These are phyloP conservation scores for Pelosia muscerda DNA, from an alignment of 2,888 invertebrate species.

Conservation along the genomic window DNA sequence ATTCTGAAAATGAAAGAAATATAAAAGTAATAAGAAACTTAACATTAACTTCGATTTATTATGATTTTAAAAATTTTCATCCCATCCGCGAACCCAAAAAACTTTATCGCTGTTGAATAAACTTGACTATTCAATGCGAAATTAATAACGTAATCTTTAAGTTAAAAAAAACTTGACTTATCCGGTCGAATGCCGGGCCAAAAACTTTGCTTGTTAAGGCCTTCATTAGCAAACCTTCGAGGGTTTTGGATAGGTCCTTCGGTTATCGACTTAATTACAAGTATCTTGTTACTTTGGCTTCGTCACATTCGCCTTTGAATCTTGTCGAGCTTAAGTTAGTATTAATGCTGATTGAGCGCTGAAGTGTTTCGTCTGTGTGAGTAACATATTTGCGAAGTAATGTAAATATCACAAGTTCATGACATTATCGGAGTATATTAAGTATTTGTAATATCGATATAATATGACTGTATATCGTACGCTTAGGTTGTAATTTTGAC, in stretches of 20 bases:
- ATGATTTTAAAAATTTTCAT: conserved; percentile 5
- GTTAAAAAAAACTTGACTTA: conserved; percentile 51
- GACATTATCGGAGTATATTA: neutral
- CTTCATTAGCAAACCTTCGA: conserved; percentile 64
- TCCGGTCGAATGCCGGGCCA: conserved; percentile 49
- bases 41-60: conserved; percentile 7
- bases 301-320: conserved; percentile 40
- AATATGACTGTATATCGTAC: neutral
- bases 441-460: neutral
- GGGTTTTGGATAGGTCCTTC: conserved; percentile 54
- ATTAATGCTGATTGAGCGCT: conserved; percentile 20
- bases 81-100: conserved; percentile 19
- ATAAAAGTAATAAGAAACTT: neutral
- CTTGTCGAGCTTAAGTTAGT: conserved; percentile 17
- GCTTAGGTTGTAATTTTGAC: neutral
- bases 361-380: neutral
- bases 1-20: neutral
- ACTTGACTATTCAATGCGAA: conserved; percentile 46
- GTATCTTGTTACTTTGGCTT: conserved; percentile 43
- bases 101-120: conserved; percentile 30
- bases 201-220: conserved; percentile 64
- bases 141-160: conserved; percentile 51
- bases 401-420: neutral
- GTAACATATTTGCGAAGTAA: conserved; percentile 6
- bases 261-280: conserved; percentile 60